Evolutionary conservation across 2,888 invertebrate species (phyloP), one percentile per base, ranked within the genome.

Genomic region (Andrena praecox): DNA sequence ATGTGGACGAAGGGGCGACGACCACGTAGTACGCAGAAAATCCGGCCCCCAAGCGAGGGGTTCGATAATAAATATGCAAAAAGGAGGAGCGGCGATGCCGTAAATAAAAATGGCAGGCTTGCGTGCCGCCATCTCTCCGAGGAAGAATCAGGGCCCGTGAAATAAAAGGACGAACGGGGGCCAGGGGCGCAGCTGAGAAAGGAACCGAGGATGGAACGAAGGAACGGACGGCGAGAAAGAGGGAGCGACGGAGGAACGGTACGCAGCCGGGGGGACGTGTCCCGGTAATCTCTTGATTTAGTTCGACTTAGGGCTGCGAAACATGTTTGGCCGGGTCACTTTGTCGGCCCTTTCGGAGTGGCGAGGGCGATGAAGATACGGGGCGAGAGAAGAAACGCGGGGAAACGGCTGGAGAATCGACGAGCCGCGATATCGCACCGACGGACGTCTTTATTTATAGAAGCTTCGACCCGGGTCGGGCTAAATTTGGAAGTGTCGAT

Each of bases 281-380:
- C 72, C 68, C 54, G 72, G 85, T 88, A 90, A 89, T 90, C 87
- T 88, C 85, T 87, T 89, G 87, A 90, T 89, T 89, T 89, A 88
- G 88, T 87, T 89, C 80, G 85, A 87, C 83, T 86, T 85, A 88
- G 81, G 60, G 33, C 64, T n/a, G 31, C 6, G 60, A 56, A 20
- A 77, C 77, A 73, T 66, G 73, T 74, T 76, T 75, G 33, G 29
- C 56, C 54, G 29, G 74, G 52, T 72, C 68, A 80, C 78, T 80
- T 81, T 70, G 87, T 79, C 80, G 78, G 72, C 60, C 62, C 59
- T 75, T 66, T 63, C 42, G 50, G n/a, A 12, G 63, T 29, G n/a
- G 20, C 52, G 63, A 52, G 66, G 33, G 76, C 68, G 77, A 77
- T 24, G 70, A 64, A 73, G 78, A 74, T 77, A 72, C 50, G 62